Percentiles rank a stretch among this genome's conserved stretches.
These are phyloP conservation scores for Apis cerana DNA, from an alignment of 1,140 invertebrate species.

Conservation along the genomic window DNA sequence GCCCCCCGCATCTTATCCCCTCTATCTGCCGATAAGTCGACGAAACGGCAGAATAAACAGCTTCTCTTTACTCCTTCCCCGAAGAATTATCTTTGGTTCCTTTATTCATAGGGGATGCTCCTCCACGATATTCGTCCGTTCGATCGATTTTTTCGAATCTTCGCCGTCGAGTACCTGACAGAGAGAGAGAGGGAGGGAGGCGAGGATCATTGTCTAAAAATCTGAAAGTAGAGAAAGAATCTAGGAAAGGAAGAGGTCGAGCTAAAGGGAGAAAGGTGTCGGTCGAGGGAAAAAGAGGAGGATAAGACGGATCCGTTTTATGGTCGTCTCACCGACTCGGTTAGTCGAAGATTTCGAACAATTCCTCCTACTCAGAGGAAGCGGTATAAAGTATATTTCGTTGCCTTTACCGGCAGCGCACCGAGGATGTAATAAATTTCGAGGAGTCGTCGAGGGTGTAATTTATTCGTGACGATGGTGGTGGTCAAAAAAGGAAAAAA, in stretches of 20 bases:
- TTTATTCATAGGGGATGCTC: neutral
- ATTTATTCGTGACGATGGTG: slow-evolving; percentile 1
- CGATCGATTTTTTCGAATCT: neutral
- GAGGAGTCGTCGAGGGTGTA: neutral
- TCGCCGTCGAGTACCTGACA: neutral
- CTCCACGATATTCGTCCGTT: neutral
- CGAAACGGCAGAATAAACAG: slow-evolving; percentile 42
- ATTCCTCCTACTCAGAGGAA: neutral
- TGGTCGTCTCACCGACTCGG: neutral
- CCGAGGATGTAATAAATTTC: slow-evolving; percentile 10
- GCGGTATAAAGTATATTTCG: too few relatives aligned
- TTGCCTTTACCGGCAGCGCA: too few relatives aligned
- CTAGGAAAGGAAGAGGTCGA: neutral
- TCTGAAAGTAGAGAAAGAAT: neutral
- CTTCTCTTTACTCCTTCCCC: neutral
- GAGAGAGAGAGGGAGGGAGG: too few relatives aligned
- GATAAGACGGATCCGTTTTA: neutral
- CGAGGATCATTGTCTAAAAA: neutral
- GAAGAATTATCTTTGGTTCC: slow-evolving; percentile 27
- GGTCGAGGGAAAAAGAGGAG: neutral
- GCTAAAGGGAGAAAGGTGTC: too few relatives aligned
- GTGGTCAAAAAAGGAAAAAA: neutral
- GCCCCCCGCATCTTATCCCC: slow-evolving; percentile 18
- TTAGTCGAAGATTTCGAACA: neutral
- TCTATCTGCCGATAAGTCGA: slow-evolving; percentile 38